phyloP scores from a whole-genome alignment of 1,140 invertebrate species.

The Chymomyza costata region DNA sequence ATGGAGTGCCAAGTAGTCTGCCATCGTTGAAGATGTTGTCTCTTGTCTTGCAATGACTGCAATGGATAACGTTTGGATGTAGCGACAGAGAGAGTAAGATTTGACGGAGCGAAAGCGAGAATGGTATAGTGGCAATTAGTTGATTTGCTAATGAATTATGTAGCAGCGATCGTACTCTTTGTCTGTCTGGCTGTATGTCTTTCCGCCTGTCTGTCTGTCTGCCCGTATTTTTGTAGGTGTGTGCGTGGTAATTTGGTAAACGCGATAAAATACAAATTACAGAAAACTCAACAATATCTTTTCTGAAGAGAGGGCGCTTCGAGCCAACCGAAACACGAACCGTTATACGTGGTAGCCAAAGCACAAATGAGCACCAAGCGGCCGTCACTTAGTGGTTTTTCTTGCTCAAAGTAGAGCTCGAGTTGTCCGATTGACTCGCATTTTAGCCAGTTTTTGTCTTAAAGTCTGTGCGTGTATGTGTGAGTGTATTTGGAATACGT shows the following conservation, averaged over 20 bases:
- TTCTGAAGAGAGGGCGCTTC: too few species aligned
- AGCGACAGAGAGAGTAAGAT: background rate
- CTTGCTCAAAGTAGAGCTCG: conserved; percentile 46
- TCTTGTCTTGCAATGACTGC: conserved; percentile 20
- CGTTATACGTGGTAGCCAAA: conserved; percentile 50
- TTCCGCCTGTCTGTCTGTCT: conserved; percentile 25
- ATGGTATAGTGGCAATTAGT: conserved; percentile 5
- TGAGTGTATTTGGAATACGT: too few species aligned
- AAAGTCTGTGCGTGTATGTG: too few species aligned
- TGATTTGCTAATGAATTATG: conserved; percentile 12
- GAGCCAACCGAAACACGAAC: conserved; percentile 21
- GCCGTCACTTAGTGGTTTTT: conserved; percentile 50
- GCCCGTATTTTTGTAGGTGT: conserved; percentile 13
- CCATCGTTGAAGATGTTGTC: conserved; percentile 44
- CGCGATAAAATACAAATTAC: conserved; percentile 25
- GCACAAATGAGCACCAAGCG: conserved; percentile 51
- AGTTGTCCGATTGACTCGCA: too few species aligned
- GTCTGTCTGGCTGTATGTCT: background rate
- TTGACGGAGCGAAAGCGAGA: background rate
- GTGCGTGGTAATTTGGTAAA: conserved; percentile 2
- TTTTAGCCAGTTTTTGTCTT: too few species aligned
- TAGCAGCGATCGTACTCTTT: conserved; percentile 7
- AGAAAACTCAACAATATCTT: conserved; percentile 12
- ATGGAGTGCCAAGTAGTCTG: conserved; percentile 70
- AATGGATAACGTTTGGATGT: conserved; percentile 4